Percentiles rank a stretch among this genome's conserved stretches.
Evolutionary conservation across 1,140 invertebrate species (phyloP).

Genomic region (Dicyema japonicum): DNA sequence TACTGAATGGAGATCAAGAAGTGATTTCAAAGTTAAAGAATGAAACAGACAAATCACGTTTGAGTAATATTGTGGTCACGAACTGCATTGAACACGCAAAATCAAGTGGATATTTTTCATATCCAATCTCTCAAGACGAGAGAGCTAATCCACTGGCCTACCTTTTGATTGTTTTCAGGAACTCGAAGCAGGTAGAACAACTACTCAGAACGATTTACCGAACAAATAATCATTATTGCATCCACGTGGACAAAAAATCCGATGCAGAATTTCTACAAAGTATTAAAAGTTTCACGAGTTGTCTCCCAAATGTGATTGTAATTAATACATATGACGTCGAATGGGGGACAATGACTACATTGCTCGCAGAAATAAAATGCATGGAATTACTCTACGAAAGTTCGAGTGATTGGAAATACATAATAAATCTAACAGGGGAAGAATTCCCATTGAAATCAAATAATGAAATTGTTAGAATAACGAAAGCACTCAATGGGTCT

Average conservation of each 20-base stretch:
- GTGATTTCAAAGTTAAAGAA: no score
- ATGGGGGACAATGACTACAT: slow-evolving; percentile 2
- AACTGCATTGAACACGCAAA: no score
- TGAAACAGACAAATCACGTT: no score
- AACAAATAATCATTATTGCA: slow-evolving; percentile 15
- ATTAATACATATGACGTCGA: background rate
- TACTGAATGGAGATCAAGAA: no score
- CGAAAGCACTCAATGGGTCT: slow-evolving; percentile 8
- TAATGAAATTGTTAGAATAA: slow-evolving; percentile 10
- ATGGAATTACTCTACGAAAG: slow-evolving; percentile 1
- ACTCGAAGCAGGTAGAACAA: slow-evolving; percentile 11
- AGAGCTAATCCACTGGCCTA: no score
- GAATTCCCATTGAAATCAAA: slow-evolving; percentile 11
- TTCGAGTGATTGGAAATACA: slow-evolving; percentile 8
- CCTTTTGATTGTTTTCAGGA: no score
- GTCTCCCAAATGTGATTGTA: background rate
- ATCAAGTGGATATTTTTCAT: no score
- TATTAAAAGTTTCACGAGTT: slow-evolving; percentile 4
- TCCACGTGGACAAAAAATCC: slow-evolving; percentile 12
- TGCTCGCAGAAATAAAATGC: slow-evolving; percentile 2
- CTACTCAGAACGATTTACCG: slow-evolving; percentile 12
- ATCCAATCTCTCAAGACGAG: no score
- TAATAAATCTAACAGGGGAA: slow-evolving; percentile 8
- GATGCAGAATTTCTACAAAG: slow-evolving; percentile 4
- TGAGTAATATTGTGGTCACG: no score